Percentiles rank a stretch among this genome's conserved stretches.
These are phyloP conservation scores for Ailurus styani DNA, from an alignment of 2,113 vertebrate genomes.

Conservation along the genomic window DNA sequence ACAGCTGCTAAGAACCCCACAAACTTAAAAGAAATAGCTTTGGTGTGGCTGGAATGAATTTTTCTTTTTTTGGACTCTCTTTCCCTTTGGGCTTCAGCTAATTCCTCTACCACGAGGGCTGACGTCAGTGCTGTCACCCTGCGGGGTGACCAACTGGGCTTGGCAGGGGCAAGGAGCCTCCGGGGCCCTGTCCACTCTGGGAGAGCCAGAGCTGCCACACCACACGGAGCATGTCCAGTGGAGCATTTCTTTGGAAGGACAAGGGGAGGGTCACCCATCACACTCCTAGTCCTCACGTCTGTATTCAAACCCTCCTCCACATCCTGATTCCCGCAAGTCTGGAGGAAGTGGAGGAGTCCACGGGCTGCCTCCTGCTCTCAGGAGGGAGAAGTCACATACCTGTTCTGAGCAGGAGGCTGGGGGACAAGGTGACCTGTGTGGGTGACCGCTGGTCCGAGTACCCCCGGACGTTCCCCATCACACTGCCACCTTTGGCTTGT, in stretches of 20 bases:
- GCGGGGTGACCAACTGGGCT: constrained; percentile 56
- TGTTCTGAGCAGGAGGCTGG: rapidly evolving
- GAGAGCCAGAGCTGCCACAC: neutral
- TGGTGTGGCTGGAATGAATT: constrained; percentile 63
- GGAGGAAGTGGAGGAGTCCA: neutral
- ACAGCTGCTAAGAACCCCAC: constrained; percentile 71
- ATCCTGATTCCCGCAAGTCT: neutral
- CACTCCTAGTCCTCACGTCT: neutral
- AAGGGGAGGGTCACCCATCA: constrained; percentile 53
- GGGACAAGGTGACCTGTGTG: rapidly evolving
- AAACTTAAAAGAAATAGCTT: constrained; percentile 67
- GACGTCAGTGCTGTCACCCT: constrained; percentile 74
- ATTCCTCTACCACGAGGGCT: constrained; percentile 72
- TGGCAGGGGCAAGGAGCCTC: constrained; percentile 42
- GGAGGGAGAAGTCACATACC: neutral
- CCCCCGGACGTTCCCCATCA: neutral
- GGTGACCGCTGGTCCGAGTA: neutral
- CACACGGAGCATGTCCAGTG: neutral
- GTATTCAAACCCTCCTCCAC: neutral
- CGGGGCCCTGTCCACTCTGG: neutral
- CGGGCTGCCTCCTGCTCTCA: neutral
- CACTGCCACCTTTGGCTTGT: neutral
- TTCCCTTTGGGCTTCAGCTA: constrained; percentile 74
- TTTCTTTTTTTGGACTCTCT: constrained; percentile 70
- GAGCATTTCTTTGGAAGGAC: constrained; percentile 44